Evolutionary conservation across 2,888 invertebrate genomes (phyloP), one percentile per base, ranked within the genome.

Genomic region (Lacanobia wlatinum): DNA sequence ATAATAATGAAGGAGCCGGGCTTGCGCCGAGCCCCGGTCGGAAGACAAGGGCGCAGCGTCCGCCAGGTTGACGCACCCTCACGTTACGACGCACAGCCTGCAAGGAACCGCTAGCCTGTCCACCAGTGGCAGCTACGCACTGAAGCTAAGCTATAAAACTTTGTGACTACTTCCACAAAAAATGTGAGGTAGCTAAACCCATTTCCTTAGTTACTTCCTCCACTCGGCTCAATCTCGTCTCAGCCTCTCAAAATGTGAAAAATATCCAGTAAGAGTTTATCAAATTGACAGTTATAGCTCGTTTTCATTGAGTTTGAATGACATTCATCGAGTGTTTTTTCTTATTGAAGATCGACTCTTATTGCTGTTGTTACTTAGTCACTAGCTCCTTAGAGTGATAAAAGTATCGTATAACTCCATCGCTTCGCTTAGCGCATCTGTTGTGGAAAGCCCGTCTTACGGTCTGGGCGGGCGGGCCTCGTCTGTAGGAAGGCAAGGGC

Each of bases 401-500:
- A 23, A 23, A 8, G 10, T 16, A 12, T 43, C 0, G 12, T 5
- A 23, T 9, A 16, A 4, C 38, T 40, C 28, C 6, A 18, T 48
- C 61, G 40, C 62, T 34, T 1, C 40, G 48, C 55, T 56, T 72
- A 72, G 73, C 72, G 10, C 14, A 63, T 3, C 10, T 56, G 2
- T 23, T 1, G 34, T 63, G 56, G 56, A 63, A 34, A 12, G 50
- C 40, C 40, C 43, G 56, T 10, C 18, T 70, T 56, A 23, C 64
- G 64, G 81, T 76, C 60, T 80, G 67, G 77, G 40, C 66, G 62
- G 78, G 70, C 70, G 80, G 65, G 80, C 38, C 40, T 67, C 58
- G 79, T 66, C 78, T 78, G 79, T 79, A 73, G 80, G 81, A 81
- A 80, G 71, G 69, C 80, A 84, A 85, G 85, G 85, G 74, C 83